phyloP scores from a whole-genome alignment of 2,113 vertebrate species.

The Pristiophorus japonicus region DNA sequence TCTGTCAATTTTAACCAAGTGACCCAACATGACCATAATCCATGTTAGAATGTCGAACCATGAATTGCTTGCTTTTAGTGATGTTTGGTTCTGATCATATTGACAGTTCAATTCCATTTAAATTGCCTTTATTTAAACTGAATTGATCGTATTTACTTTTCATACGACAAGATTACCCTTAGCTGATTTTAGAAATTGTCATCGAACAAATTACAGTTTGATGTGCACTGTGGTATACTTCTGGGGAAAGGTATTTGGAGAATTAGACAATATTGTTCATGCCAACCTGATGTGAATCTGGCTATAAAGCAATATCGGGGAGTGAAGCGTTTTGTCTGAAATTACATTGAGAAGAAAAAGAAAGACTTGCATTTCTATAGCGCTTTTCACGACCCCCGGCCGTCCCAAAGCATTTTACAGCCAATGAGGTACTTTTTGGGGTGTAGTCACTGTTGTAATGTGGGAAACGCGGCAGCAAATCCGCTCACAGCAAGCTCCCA shows the following conservation, averaged over 20 bases:
- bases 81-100: background rate
- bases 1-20: background rate
- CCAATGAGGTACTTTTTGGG: too few relatives aligned
- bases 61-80: background rate
- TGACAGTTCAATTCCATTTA: background rate
- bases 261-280: background rate
- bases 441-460: too few relatives aligned
- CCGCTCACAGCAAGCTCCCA: too few relatives aligned
- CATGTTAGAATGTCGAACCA: background rate
- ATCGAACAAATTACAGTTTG: background rate
- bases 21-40: background rate
- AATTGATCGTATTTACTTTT: background rate
- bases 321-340: background rate
- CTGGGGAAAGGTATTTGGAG: background rate
- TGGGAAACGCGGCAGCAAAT: too few relatives aligned
- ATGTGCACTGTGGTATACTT: too few relatives aligned
- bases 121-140: slow-evolving; percentile 6
- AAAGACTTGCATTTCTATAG: too few relatives aligned
- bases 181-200: slow-evolving; percentile 2
- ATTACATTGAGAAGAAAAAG: background rate
- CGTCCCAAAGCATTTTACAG: too few relatives aligned
- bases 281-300: background rate
- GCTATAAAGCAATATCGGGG: background rate
- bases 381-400: too few relatives aligned
- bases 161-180: background rate